phyloP scores from a whole-genome alignment of 2,113 vertebrate species.

The Scopus umbretta region DNA sequence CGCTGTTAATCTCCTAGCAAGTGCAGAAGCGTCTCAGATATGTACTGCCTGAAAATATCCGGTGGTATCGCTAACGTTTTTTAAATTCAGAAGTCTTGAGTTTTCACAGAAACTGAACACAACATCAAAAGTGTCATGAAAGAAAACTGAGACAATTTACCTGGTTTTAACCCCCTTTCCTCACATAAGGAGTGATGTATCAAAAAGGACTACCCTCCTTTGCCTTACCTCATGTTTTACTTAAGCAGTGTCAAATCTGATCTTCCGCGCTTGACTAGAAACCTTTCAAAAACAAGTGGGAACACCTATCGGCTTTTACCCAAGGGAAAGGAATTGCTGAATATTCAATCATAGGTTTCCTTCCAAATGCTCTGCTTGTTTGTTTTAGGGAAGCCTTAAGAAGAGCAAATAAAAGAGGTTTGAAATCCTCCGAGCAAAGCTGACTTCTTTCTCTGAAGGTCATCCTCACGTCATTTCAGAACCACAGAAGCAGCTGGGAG shows the following conservation, averaged over 20 bases:
- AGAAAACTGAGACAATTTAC: not conserved
- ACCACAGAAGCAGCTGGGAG: not conserved
- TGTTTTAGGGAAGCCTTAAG: conserved; percentile 6
- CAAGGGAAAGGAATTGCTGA: not conserved
- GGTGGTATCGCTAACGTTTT: not conserved
- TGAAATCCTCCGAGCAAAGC: not conserved
- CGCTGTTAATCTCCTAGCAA: not conserved
- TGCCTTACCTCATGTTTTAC: not conserved
- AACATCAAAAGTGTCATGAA: not conserved
- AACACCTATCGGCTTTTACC: not conserved
- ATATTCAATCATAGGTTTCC: not conserved
- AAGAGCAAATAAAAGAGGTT: not conserved
- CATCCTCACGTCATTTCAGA: not conserved
- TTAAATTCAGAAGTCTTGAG: not conserved
- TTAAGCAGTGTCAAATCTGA: not conserved
- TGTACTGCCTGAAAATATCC: not conserved
- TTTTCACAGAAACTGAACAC: not conserved
- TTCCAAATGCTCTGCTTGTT: not conserved
- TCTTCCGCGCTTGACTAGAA: not conserved
- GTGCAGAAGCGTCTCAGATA: not conserved
- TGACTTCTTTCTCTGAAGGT: not conserved
- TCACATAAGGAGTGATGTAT: not conserved
- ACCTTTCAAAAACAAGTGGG: not conserved
- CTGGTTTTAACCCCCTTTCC: not conserved
- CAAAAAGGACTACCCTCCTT: not conserved